Conservation (phyloP, 2,113 vertebrate species). For the Macaca mulatta region DNA sequence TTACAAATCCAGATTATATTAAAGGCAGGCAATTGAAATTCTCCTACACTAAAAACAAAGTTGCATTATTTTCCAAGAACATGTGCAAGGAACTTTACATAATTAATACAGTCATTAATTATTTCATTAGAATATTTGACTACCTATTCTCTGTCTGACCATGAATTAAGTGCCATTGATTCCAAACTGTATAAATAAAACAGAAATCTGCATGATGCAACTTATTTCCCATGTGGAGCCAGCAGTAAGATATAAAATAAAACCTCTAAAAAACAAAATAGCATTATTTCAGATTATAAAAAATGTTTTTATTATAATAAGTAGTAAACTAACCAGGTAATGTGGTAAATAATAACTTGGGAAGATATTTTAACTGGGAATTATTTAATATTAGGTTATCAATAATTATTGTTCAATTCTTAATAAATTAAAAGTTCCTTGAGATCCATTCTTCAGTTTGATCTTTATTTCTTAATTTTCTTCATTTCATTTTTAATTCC, state of each 20-base stretch:
- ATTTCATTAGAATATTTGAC: neutral
- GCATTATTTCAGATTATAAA: neutral
- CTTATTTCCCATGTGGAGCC: neutral
- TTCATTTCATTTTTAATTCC: neutral
- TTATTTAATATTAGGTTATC: neutral
- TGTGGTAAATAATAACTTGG: neutral
- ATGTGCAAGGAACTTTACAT: neutral
- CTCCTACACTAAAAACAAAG: neutral
- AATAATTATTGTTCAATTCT: neutral
- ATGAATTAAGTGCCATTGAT: neutral
- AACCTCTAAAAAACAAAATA: neutral
- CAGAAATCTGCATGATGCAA: neutral
- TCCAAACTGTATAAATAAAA: neutral
- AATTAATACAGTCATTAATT: neutral
- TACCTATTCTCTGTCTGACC: neutral
- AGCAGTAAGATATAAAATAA: neutral
- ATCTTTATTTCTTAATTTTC: neutral
- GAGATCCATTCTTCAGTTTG: neutral
- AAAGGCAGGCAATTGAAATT: neutral
- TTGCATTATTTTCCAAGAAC: neutral
- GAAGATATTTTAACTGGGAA: neutral
- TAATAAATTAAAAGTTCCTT: neutral
- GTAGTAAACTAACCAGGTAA: neutral
- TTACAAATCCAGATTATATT: neutral
- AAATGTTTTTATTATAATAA: neutral